phyloP scores from a whole-genome alignment of 2,797 vertebrate species.

The Helicolenus hilgendorfi region DNA sequence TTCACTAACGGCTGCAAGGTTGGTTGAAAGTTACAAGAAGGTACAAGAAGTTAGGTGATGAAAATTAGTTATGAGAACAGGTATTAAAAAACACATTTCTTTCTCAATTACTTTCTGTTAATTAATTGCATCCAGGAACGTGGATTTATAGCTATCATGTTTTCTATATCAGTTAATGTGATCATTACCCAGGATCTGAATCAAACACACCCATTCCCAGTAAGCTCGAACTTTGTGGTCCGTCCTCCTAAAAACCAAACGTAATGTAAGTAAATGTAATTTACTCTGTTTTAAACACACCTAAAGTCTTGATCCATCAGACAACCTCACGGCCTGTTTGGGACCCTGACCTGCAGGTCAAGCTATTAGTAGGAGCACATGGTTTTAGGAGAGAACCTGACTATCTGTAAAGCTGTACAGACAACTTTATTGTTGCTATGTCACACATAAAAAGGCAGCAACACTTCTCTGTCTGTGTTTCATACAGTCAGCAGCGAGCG shows the following conservation, averaged over 20 bases:
- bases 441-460: conserved; percentile 23
- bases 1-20: not conserved
- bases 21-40: not conserved
- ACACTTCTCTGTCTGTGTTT: conserved; percentile 1
- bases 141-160: not conserved
- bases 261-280: not conserved
- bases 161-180: not conserved
- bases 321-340: not conserved
- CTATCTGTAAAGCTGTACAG: not conserved
- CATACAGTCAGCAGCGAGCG: not conserved
- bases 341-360: not conserved
- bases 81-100: not conserved
- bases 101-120: not conserved
- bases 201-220: not conserved
- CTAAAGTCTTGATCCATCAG: not conserved
- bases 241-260: not conserved
- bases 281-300: not conserved
- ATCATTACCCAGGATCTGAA: not conserved
- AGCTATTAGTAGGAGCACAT: not conserved
- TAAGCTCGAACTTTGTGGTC: not conserved
- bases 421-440: conserved; percentile 26
- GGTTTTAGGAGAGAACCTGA: not conserved
- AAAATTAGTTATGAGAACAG: not conserved
- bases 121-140: not conserved
- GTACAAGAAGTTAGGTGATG: not conserved